A percentile compares a stretch with the other conserved stretches of the same genome.
These are phyloP conservation scores for Eumeta japonica DNA, from an alignment of 1,140 invertebrate genomes.

Conservation along the genomic window DNA sequence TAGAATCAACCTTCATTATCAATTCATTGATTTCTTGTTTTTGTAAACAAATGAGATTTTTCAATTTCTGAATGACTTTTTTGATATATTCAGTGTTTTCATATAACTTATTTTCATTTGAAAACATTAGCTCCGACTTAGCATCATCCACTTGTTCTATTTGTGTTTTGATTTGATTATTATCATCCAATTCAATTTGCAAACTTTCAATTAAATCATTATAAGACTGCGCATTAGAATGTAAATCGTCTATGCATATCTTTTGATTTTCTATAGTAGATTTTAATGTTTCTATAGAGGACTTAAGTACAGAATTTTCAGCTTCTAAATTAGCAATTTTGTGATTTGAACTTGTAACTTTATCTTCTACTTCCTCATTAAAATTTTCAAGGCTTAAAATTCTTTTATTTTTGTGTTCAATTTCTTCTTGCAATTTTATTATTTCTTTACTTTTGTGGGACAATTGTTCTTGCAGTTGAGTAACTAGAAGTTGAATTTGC, in stretches of 20 bases:
- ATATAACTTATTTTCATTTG: slow-evolving; percentile 33
- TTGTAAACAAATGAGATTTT: slow-evolving; percentile 22
- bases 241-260: too few relatives aligned
- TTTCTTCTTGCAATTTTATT: slow-evolving; percentile 25
- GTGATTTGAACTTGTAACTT: neutral
- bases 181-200: too few relatives aligned
- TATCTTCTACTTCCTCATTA: slow-evolving; percentile 21
- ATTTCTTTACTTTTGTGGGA: slow-evolving; percentile 22
- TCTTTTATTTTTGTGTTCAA: slow-evolving; percentile 23
- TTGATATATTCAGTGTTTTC: slow-evolving; percentile 45
- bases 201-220: too few relatives aligned
- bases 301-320: slow-evolving; percentile 27
- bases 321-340: slow-evolving; percentile 15
- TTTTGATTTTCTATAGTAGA: slow-evolving; percentile 31
- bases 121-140: slow-evolving; percentile 27
- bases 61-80: slow-evolving; percentile 33
- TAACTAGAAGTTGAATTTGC: slow-evolving; percentile 13
- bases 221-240: too few relatives aligned
- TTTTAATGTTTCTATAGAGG: slow-evolving; percentile 29
- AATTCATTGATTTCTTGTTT: slow-evolving; percentile 28
- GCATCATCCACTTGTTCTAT: too few relatives aligned
- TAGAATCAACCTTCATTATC: slow-evolving; percentile 17
- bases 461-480: slow-evolving; percentile 22
- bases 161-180: too few relatives aligned
- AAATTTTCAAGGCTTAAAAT: slow-evolving; percentile 24